Evolutionary conservation across 1,140 invertebrate species (phyloP).

Genomic region (Drosophila takahashii): DNA sequence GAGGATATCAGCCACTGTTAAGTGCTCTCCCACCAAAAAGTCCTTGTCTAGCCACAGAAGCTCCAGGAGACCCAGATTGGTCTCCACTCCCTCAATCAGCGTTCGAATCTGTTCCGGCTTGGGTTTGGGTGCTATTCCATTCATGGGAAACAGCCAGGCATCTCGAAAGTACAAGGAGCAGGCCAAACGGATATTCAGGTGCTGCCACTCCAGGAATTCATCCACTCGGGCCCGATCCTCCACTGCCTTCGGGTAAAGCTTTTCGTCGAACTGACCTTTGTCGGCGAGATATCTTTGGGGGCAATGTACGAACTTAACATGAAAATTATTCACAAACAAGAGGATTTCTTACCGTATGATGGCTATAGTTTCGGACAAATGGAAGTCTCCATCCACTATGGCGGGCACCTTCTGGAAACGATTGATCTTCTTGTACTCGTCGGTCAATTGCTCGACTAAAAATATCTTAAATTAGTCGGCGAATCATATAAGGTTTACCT

Average conservation of each 20-base stretch:
- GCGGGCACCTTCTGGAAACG: slow-evolving; percentile 92
- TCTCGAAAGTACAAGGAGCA: slow-evolving; percentile 89
- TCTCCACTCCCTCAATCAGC: slow-evolving; percentile 84
- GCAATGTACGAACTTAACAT: background rate
- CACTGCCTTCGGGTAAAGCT: slow-evolving; percentile 90
- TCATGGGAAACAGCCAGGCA: slow-evolving; percentile 86
- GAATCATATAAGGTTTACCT: background rate
- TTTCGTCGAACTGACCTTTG: slow-evolving; percentile 85
- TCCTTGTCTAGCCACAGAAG: slow-evolving; percentile 87
- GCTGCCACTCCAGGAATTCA: slow-evolving; percentile 95
- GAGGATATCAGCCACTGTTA: slow-evolving; percentile 91
- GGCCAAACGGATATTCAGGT: slow-evolving; percentile 88
- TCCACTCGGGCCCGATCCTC: slow-evolving; percentile 90
- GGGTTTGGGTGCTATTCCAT: slow-evolving; percentile 83
- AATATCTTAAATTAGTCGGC: background rate
- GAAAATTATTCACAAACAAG: background rate
- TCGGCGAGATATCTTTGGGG: slow-evolving; percentile 64
- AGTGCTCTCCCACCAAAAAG: slow-evolving; percentile 89
- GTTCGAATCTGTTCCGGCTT: slow-evolving; percentile 84
- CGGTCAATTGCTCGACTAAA: slow-evolving; percentile 89
- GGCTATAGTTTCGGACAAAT: slow-evolving; percentile 91
- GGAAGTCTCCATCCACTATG: slow-evolving; percentile 90
- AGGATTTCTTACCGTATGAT: slow-evolving; percentile 85
- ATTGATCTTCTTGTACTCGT: slow-evolving; percentile 90
- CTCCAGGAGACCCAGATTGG: slow-evolving; percentile 87